Base-by-base conservation (phyloP, 2,113 vertebrate species). In the Scomber japonicus region DNA sequence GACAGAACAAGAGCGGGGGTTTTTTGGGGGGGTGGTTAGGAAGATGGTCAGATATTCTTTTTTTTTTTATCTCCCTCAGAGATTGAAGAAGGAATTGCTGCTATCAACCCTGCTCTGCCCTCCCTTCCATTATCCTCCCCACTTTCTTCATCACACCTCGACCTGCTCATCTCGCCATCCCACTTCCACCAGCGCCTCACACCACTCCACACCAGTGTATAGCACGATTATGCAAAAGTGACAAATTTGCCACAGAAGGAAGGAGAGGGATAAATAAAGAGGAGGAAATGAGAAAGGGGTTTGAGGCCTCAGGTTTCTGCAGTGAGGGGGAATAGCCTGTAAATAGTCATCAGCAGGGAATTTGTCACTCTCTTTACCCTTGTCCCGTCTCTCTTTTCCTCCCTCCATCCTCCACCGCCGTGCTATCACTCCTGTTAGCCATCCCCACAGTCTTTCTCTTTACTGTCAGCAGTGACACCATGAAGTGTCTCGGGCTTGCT, bases 221-320 rank as follows among this genome's bases (percentile, higher is more conserved):
- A 83, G 83, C 65, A 67, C 82, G 78, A 92, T 92, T 93, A 94
- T 93, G 91, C 93, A 95, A 92, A 93, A 81, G 85, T 89, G 87
- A 92, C 86, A 90, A 71, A 87, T 88, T 89, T 77, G 82, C 91
- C 84, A 78, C 49, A 45, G 63, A 82, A 83, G 61, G 81, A 64
- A 78, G 62, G 80, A 65, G 64, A 88, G 66, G 55, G 82, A 87
- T 82, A 84, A 84, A 88, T 89, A 85, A 86, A 89, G 71, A 84
- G 75, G 72, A 80, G 71, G 63, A 86, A 89, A 90, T 89, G 81
- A 89, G 86, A 88, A 86, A 71, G 67, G 53, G 71, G 83, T 48
- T 50, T 68, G 24, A 81, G 75, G 78, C 64, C 50, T 65, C 0
- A 0, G 82, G 48, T 74, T 83, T 87, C 79, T 64, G 78, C 17